Conservation (phyloP, 2,797 vertebrate species). For the Urophycis tenuis region DNA sequence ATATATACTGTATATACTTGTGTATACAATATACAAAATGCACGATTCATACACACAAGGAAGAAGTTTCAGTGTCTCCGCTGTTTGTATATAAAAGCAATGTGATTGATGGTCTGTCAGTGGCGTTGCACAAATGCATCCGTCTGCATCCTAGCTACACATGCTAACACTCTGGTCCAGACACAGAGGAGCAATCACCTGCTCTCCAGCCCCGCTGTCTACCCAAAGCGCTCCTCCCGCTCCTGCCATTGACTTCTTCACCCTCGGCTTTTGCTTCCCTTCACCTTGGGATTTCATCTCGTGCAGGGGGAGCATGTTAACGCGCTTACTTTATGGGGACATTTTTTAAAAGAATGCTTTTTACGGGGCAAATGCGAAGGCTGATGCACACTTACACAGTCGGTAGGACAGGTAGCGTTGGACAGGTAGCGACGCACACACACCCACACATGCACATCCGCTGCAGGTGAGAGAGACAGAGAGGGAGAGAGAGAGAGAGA, state of each 20-base stretch:
- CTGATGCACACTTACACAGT: background rate
- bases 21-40: background rate
- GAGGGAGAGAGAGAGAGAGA: background rate
- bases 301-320: background rate
- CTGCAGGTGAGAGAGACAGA: slow-evolving; percentile 6
- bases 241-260: too few relatives aligned
- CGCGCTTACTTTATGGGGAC: background rate
- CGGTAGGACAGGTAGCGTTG: background rate
- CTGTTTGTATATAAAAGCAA: background rate
- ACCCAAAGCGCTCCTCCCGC: too few relatives aligned
- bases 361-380: background rate
- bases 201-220: background rate
- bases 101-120: background rate
- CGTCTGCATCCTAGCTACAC: background rate
- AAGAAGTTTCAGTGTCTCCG: background rate
- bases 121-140: background rate
- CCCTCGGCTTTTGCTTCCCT: too few relatives aligned
- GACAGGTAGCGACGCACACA: background rate
- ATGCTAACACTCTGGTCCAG: background rate
- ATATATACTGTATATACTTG: background rate
- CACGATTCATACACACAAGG: too few relatives aligned
- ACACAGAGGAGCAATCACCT: background rate
- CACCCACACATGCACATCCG: slow-evolving; percentile 2
- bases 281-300: too few relatives aligned
- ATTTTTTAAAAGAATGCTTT: background rate